Base-by-base conservation (phyloP, 1,140 invertebrate genomes). In the Nymphalis io region DNA sequence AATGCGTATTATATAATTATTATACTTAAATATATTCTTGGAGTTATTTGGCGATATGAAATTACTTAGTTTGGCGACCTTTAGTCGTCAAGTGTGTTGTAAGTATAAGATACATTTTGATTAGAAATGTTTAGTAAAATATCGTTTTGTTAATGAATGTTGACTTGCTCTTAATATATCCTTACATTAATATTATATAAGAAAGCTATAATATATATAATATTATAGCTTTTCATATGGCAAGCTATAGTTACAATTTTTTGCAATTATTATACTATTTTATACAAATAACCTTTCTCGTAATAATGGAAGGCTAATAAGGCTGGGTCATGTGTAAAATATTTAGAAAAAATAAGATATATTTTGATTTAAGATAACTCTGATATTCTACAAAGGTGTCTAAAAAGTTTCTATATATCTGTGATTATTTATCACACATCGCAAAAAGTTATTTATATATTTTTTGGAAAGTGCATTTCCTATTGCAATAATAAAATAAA, bases 301-400 rank as follows among this genome's bases (percentile, higher is more conserved):
- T 27, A 55, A 57, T 38, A n/a, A 63, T 23, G 60, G 51, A 58
- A 70, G 53, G 60, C 27, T 64, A 59, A 75, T 78, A 85, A 87
- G 82, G 82, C 85, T 87, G 87, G 81, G 82, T 82, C 73, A 66
- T 64, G 84, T 89, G 85, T 87, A 89, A 86, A 80, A 76, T 72
- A 59, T 16, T 67, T 63, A 62, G 39, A 51, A 57, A 16, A 58
- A 58, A 57, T 33, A 57, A 39, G 48, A 21, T 55, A n/a, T 61
- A 12, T 46, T n/a, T n/a, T 46, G 20, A 21, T 16, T 57, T 39
- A 53, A 39, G 53, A 27, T 55, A 55, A 55, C 46, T 27, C 27
- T 55, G 51, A 16, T 53, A 33, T 33, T 58, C 15, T 39, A n/a
- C 4, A 38, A 12, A 15, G 13, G 18, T 51, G 48, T 51, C 18